Evolutionary conservation across 2,888 invertebrate species (phyloP).

Genomic region (Conops quadrifasciatus): DNA sequence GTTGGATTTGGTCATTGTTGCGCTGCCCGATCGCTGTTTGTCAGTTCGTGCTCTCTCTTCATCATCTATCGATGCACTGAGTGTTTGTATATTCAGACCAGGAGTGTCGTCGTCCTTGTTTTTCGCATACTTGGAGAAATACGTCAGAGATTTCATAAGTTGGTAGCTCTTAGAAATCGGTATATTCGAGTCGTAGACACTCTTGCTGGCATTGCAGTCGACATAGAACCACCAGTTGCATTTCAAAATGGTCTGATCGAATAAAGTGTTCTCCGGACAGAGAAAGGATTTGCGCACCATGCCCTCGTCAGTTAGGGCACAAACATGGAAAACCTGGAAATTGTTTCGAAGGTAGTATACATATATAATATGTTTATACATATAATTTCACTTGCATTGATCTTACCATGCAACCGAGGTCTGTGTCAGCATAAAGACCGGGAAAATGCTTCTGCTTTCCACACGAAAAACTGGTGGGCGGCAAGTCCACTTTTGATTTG

Average conservation of each 20-base stretch:
- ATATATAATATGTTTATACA: too few species aligned
- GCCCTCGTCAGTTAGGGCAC: constrained; percentile 87
- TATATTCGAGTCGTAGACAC: constrained; percentile 87
- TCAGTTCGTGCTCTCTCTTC: constrained; percentile 44
- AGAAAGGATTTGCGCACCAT: constrained; percentile 90
- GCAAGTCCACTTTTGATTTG: constrained; percentile 82
- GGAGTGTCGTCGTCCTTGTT: constrained; percentile 55
- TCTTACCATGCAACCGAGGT: constrained; percentile 86
- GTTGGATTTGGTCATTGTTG: constrained; percentile 5
- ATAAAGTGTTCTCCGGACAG: constrained; percentile 89
- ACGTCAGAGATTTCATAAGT: constrained; percentile 87
- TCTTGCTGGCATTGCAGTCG: constrained; percentile 83
- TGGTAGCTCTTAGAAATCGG: constrained; percentile 92
- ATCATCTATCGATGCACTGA: constrained; percentile 55
- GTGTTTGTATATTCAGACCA: constrained; percentile 52
- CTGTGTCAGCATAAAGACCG: constrained; percentile 87
- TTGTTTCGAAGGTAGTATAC: not conserved
- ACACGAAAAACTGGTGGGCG: constrained; percentile 84
- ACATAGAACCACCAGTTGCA: constrained; percentile 97
- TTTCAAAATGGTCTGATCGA: constrained; percentile 89
- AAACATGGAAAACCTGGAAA: constrained; percentile 88
- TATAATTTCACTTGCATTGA: not conserved
- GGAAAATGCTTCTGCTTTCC: constrained; percentile 91
- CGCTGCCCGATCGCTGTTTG: not conserved
- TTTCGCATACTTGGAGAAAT: constrained; percentile 86